Base-by-base conservation (phyloP, 2,113 vertebrate genomes). In the Pithys albifrons region DNA sequence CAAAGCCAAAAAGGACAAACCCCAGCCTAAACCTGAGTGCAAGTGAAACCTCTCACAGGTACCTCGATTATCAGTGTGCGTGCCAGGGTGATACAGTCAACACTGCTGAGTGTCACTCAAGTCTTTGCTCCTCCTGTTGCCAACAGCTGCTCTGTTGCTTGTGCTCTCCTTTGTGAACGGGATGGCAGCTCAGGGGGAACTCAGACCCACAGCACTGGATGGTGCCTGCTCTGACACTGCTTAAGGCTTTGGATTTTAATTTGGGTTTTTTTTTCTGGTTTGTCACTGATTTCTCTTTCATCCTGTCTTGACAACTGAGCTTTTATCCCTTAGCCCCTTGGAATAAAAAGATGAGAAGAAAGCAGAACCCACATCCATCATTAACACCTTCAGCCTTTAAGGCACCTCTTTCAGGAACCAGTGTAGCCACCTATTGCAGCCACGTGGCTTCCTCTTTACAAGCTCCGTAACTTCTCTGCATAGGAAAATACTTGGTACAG, bases 1-100 rank as follows among this genome's bases (percentile, higher is more conserved):
- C 17, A 24, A 66, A 85, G 14, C 22, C 15, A 23, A 43, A 81
- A 71, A 16, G 18, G 31, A 65, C 28, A 70, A 74, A 35, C 45
- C 29, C 43, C 24, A 65, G 73, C 43, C 10, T 29, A 48, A 69
- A 43, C 10, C 17, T 3, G 19, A 41, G 9, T 5, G 4, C 46
- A 52, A 41, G 46, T 15, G 14, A 75, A 79, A 25, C 29, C 39
- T 43, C 19, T 81, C 0, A 2, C 51, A 23, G 8, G 24, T 64
- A 19, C 37, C 37, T 48, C 0, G 2, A 24, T 3, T 3, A 55
- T 48, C 9, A 13, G 24, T 20, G 57, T 3, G 1, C 19, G 2
- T 11, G 55, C 43, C 62, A 77, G 66, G 41, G 31, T 19, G 6
- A 12, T 31, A 17, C 58, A 22, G 29, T 24, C 45, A 16, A n/a